Evolutionary conservation across 2,113 vertebrate species (phyloP).

Genomic region (human): DNA sequence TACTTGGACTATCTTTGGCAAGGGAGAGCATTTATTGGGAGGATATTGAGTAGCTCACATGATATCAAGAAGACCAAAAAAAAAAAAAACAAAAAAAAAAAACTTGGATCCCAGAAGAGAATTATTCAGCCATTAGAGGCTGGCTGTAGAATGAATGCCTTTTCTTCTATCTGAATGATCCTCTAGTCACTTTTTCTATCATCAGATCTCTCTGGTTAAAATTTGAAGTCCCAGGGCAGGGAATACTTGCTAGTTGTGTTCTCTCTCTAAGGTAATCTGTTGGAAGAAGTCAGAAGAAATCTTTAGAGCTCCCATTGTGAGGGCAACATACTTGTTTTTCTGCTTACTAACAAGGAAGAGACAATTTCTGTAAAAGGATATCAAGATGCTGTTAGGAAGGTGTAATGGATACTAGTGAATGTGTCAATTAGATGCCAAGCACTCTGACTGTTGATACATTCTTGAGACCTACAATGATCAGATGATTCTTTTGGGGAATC

Average conservation of each 20-base stretch:
- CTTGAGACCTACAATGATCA: neutral
- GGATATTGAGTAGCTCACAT: neutral
- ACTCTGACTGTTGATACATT: neutral
- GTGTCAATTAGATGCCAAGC: neutral
- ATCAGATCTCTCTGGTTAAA: neutral
- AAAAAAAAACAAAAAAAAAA: neutral
- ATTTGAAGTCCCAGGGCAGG: neutral
- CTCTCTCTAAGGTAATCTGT: neutral
- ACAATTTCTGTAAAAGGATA: neutral
- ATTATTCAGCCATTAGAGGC: fast-evolving
- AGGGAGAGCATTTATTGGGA: neutral
- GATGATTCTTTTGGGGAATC: neutral
- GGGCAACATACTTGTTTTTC: neutral
- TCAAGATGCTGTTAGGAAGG: neutral
- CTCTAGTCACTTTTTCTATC: neutral
- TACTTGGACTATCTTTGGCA: neutral
- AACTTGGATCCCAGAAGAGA: too few species aligned
- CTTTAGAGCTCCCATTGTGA: neutral
- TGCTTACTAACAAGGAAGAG: neutral
- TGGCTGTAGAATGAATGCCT: neutral
- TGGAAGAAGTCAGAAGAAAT: neutral
- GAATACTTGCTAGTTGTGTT: neutral
- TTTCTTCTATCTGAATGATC: neutral
- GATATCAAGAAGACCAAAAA: neutral
- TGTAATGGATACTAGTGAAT: neutral